A percentile compares a stretch with the other conserved stretches of the same genome.
phyloP scores from a whole-genome alignment of 2,113 vertebrate species.

The Atlantisia rogersi region DNA sequence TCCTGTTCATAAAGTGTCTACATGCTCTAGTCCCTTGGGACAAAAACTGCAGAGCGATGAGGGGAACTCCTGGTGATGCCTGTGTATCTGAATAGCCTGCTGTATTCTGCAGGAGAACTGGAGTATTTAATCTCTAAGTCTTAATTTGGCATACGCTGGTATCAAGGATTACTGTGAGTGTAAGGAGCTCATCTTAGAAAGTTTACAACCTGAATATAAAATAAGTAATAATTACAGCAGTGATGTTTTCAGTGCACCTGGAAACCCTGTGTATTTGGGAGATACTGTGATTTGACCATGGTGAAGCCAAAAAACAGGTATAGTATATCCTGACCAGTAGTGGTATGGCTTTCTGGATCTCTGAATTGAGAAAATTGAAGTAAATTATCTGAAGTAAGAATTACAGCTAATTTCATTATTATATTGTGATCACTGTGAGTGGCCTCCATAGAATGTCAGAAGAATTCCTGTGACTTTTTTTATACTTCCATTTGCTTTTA shows the following conservation, averaged over 20 bases:
- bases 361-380: not conserved
- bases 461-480: not conserved
- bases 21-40: not conserved
- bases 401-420: not conserved
- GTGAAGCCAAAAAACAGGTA: not conserved
- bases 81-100: not conserved
- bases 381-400: not conserved
- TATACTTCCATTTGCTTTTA: too few relatives aligned
- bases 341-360: not conserved
- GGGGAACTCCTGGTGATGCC: not conserved
- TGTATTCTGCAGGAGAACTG: not conserved
- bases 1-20: not conserved
- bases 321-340: not conserved
- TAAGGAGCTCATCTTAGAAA: not conserved
- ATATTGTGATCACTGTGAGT: not conserved
- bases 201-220: not conserved
- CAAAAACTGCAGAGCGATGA: not conserved
- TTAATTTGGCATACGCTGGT: not conserved
- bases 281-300: not conserved
- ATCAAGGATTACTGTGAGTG: not conserved
- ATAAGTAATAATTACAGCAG: not conserved
- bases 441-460: not conserved
- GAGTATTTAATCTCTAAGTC: not conserved
- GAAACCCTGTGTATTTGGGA: not conserved
- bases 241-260: not conserved